Evolutionary conservation across 2,797 vertebrate genomes (phyloP), one percentile per base, ranked within the genome.

Genomic region (Xenops minutus): DNA sequence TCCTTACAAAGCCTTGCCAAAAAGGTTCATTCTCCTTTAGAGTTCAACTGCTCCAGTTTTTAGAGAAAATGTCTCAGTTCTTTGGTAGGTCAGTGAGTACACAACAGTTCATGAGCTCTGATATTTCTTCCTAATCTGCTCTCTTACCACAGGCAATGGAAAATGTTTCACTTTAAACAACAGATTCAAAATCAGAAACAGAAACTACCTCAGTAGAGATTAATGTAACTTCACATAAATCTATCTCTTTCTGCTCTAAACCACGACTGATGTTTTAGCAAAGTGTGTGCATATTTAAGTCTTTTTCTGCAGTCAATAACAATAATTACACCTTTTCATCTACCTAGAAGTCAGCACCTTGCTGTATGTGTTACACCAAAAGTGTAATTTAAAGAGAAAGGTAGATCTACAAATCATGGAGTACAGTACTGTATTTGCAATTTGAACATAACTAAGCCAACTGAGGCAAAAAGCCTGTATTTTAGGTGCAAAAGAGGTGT

Each of bases 101-200:
- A 91, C 59, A 89, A 21, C 81, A 93, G 88, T 93, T 94, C 88
- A 76, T 0, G 5, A 86, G 88, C 73, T 88, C 91, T 48, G 82
- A 91, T 96, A 73, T 88, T 96, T 92, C 86, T 95, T 79, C 73
- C 80, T 94, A 82, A 93, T 96, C 85, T 92, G 79, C 87, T 87
- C 48, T 91, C 71, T 61, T 92, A 95, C 72, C 86, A 93, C 71
- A 92, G 46, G 90, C 78, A 92, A 81, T 88, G 88, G 90, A 97
- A 96, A 96, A 95, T 93, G 93, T 94, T 92, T 94, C 66, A 83
- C 84, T 94, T 96, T 91, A 96, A 96, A 77, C 66, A 95, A 96
- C 94, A 96, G 80, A 92, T 85, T 78, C 55, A 73, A 93, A 93
- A 91, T 94, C 78, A 95, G 86, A 96, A 96, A 92, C 85, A 95